Percentiles rank a stretch among this genome's conserved stretches.
These are phyloP conservation scores for Uropsilus gracilis DNA, from an alignment of 2,113 vertebrate species.

Conservation along the genomic window DNA sequence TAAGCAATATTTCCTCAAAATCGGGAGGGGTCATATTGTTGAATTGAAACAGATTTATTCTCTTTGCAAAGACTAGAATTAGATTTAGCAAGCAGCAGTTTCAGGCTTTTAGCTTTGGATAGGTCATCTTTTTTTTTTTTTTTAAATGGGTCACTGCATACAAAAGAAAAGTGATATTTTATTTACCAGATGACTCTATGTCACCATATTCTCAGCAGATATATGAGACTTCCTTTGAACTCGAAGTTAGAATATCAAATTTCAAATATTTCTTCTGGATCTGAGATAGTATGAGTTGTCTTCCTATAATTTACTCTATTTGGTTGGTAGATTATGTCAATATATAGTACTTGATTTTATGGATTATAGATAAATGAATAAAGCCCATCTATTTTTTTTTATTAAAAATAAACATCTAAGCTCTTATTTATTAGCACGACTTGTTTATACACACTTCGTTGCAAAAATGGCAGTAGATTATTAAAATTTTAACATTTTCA, in stretches of 20 bases:
- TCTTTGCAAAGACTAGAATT: conserved; percentile 1
- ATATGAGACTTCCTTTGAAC: background rate
- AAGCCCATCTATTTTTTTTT: background rate
- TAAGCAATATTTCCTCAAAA: background rate
- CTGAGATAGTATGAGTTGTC: background rate
- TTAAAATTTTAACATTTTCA: background rate
- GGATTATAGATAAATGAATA: background rate
- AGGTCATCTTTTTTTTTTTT: background rate
- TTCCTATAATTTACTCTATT: background rate
- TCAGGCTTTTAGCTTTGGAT: background rate
- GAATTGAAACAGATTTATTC: background rate
- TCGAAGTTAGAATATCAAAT: background rate
- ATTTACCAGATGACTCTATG: background rate
- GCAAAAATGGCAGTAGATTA: background rate
- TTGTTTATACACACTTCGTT: background rate
- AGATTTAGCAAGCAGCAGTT: background rate
- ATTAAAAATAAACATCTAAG: background rate
- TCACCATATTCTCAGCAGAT: background rate
- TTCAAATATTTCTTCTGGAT: background rate
- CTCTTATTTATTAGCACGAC: background rate
- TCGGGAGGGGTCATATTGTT: background rate
- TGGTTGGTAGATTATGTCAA: background rate
- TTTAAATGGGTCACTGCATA: background rate
- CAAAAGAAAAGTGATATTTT: background rate
- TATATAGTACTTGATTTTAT: background rate